phyloP scores from a whole-genome alignment of 2,113 vertebrate genomes.

The Emydura subglobosa region DNA sequence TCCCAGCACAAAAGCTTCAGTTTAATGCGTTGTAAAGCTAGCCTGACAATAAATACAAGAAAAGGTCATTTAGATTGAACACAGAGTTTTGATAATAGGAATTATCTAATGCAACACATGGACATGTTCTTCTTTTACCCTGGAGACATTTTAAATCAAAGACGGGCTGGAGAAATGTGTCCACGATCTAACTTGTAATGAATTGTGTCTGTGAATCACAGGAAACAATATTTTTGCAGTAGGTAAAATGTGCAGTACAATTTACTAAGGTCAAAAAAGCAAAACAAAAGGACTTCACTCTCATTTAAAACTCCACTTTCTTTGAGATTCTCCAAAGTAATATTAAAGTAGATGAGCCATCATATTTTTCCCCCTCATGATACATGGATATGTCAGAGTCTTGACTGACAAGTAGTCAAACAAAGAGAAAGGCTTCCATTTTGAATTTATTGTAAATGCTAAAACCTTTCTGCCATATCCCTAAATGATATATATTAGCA shows the following conservation, averaged over 20 bases:
- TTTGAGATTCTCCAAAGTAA: neutral
- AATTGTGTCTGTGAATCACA: neutral
- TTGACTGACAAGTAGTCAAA: neutral
- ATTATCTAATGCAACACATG: constrained; percentile 60
- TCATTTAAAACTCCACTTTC: neutral
- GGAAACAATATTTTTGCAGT: neutral
- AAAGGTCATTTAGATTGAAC: constrained; percentile 79
- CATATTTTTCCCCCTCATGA: neutral
- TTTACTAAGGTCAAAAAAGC: neutral
- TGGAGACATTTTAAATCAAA: constrained; percentile 57
- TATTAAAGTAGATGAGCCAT: neutral
- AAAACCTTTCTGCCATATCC: neutral
- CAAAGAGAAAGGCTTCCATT: constrained; percentile 11
- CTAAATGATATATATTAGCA: neutral
- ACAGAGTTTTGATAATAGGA: constrained; percentile 67
- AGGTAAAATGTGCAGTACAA: neutral
- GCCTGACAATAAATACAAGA: constrained; percentile 66
- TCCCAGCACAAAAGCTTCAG: constrained; percentile 48
- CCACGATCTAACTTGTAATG: constrained; percentile 27
- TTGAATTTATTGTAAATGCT: neutral
- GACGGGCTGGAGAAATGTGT: constrained; percentile 38
- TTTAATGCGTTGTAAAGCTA: constrained; percentile 57
- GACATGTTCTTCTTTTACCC: constrained; percentile 44
- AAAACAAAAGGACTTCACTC: constrained; percentile 15
- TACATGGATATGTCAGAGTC: neutral